Evolutionary conservation across 2,888 invertebrate genomes (phyloP).

Genomic region (Poecilobothrus nobilitatus): DNA sequence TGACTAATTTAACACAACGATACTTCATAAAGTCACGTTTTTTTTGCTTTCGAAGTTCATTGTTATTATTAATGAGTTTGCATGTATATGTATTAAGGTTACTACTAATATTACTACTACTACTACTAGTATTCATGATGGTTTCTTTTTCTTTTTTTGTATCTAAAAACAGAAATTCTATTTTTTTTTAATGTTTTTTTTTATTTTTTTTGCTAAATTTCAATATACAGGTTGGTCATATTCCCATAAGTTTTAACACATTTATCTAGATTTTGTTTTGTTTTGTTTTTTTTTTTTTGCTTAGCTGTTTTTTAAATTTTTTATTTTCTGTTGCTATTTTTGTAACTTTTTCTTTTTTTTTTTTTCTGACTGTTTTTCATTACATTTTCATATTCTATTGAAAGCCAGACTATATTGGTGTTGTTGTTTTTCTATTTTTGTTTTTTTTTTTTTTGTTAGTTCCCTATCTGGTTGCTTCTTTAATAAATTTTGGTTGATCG

Average conservation of each 20-base stretch:
- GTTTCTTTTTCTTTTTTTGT: too few species aligned
- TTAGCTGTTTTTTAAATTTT: too few species aligned
- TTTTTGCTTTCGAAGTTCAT: not conserved
- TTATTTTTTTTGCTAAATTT: too few species aligned
- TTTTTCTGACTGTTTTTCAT: not conserved
- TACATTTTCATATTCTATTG: not conserved
- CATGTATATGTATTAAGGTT: too few species aligned
- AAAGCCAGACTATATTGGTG: not conserved
- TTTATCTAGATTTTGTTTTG: not conserved
- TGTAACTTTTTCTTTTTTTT: too few species aligned
- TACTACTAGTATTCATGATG: not conserved
- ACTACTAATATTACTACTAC: not conserved
- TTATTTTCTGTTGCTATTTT: too few species aligned
- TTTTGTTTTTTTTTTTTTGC: too few species aligned
- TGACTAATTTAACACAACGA: not conserved
- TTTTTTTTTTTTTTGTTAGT: not conserved
- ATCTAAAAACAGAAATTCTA: too few species aligned
- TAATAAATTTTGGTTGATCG: not conserved
- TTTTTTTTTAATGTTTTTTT: too few species aligned
- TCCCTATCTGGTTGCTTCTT: constrained; percentile 1
- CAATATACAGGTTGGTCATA: not conserved
- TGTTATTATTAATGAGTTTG: too few species aligned
- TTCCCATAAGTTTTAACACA: constrained; percentile 3
- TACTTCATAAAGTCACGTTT: not conserved
- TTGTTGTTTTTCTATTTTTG: too few species aligned